Percentiles rank a stretch among this genome's conserved stretches.
Conservation (phyloP, 1,140 invertebrate genomes). For the Zeugodacus cucurbitae region DNA sequence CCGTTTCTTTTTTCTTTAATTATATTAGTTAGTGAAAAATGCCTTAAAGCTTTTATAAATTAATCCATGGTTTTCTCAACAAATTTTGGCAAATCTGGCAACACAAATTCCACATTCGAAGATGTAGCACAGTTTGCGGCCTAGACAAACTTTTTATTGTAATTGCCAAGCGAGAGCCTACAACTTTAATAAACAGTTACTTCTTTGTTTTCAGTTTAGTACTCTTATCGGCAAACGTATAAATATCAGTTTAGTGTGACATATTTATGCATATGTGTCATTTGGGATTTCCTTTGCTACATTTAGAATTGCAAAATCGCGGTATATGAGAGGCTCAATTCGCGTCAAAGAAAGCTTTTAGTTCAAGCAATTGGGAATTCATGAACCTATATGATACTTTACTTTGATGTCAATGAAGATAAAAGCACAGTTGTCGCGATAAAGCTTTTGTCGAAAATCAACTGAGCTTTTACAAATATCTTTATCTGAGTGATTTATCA, state of each 20-base stretch:
- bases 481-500: neutral
- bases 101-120: neutral
- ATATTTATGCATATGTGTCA: neutral
- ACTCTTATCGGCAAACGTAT: neutral
- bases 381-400: neutral
- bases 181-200: neutral
- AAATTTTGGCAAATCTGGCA: neutral
- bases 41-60: too few relatives aligned
- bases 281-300: slow-evolving; percentile 5
- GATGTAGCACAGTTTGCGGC: neutral
- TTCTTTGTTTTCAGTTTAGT: neutral
- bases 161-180: neutral
- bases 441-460: neutral
- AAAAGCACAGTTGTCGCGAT: neutral
- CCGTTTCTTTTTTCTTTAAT: too few relatives aligned
- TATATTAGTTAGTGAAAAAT: too few relatives aligned
- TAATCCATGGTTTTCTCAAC: too few relatives aligned
- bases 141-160: too few relatives aligned
- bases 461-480: neutral
- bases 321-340: neutral
- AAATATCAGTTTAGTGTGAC: neutral
- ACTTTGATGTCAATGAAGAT: neutral
- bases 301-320: neutral
- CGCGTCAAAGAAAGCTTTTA: neutral
- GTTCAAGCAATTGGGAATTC: neutral